Conservation (phyloP, 2,113 vertebrate species). For the Prinia subflava region DNA sequence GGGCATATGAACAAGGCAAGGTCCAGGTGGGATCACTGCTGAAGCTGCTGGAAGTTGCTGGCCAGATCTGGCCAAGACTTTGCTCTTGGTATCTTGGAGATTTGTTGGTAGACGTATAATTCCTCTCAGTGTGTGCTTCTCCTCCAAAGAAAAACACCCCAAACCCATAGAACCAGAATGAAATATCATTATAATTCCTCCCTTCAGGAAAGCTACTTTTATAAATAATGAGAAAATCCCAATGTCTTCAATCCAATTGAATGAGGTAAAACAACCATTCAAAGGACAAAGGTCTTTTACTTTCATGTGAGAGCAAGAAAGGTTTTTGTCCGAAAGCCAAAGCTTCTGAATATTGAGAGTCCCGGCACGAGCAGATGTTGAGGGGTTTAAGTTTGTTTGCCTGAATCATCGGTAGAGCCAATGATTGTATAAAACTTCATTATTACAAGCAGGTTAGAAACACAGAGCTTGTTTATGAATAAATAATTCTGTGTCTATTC, state of each 20-base stretch:
- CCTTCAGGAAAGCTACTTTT: neutral
- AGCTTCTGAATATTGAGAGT: neutral
- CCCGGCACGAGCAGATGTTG: neutral
- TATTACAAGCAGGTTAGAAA: constrained; percentile 52
- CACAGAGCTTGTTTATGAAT: constrained; percentile 25
- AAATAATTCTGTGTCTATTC: constrained; percentile 25
- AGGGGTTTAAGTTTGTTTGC: constrained; percentile 18
- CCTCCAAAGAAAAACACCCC: neutral
- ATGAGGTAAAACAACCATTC: neutral
- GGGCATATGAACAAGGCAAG: neutral
- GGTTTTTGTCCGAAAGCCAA: neutral
- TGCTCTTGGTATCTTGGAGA: neutral
- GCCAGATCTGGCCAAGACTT: neutral
- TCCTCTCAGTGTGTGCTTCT: neutral
- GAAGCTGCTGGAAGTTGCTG: neutral
- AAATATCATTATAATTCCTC: neutral
- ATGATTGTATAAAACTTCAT: constrained; percentile 4
- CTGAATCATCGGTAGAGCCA: neutral
- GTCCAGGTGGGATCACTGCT: neutral
- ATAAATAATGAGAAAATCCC: neutral
- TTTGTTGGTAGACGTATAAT: neutral
- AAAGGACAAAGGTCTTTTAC: neutral
- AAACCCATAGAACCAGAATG: neutral
- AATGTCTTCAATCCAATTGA: neutral
- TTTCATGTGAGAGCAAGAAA: neutral